phyloP scores from a whole-genome alignment of 2,888 invertebrate genomes.

The Dascillus cervinus region DNA sequence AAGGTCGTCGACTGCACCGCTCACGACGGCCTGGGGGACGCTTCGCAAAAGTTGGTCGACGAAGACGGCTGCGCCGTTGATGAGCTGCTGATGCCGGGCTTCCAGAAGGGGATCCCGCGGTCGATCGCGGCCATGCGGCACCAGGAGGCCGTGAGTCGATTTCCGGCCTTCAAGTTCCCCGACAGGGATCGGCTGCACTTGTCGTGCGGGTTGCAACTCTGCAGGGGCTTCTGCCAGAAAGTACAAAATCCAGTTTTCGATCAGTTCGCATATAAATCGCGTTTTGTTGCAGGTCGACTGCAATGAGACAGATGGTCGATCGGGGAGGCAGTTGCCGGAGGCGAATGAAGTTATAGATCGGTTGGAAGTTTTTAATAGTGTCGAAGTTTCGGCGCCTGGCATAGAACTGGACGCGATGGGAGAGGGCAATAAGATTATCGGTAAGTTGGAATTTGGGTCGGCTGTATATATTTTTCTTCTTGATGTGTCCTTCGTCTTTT shows the following conservation, averaged over 20 bases:
- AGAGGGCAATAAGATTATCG: conserved; percentile 2
- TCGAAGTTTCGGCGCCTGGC: conserved; percentile 71
- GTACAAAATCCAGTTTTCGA: conserved; percentile 36
- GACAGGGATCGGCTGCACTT: conserved; percentile 70
- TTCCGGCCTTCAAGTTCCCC: conserved; percentile 78
- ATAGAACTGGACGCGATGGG: conserved; percentile 57
- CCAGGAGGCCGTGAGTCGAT: conserved; percentile 50
- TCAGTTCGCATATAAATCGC: no score
- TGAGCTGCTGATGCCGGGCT: conserved; percentile 53
- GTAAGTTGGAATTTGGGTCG: conserved; percentile 2
- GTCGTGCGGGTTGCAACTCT: conserved; percentile 70
- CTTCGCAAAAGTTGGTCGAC: conserved; percentile 65
- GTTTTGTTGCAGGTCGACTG: conserved; percentile 7
- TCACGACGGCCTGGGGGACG: conserved; percentile 69
- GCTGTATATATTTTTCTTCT: neutral
- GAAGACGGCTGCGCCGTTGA: conserved; percentile 69
- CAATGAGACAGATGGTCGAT: conserved; percentile 31
- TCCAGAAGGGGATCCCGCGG: conserved; percentile 37
- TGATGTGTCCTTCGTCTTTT: neutral
- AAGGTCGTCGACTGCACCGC: conserved; percentile 70
- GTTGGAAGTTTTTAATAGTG: conserved; percentile 71
- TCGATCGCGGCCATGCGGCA: conserved; percentile 37
- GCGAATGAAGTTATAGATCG: conserved; percentile 55
- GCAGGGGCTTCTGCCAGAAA: conserved; percentile 60
- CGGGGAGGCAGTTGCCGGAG: conserved; percentile 38